phyloP scores from a whole-genome alignment of 2,113 vertebrate species.

The Panthera leo region DNA sequence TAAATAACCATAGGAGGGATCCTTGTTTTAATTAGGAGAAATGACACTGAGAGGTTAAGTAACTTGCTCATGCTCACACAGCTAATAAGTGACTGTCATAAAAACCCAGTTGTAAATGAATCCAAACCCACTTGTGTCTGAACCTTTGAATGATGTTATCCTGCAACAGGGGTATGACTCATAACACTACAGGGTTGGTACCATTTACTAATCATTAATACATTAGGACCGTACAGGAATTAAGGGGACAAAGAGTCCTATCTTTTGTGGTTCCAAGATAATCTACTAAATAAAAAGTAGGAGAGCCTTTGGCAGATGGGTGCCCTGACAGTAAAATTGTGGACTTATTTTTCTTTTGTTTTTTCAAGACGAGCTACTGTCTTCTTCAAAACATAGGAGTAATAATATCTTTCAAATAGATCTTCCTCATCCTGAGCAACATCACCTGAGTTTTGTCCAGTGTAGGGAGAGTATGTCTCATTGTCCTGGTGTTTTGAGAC shows the following conservation, averaged over 20 bases:
- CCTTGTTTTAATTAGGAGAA: constrained; percentile 6
- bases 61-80: neutral
- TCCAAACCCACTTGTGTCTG: neutral
- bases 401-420: neutral
- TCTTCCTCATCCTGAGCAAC: neutral
- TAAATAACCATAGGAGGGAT: neutral
- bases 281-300: neutral
- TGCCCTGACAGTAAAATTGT: neutral
- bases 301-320: neutral
- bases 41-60: neutral
- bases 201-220: neutral
- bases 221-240: neutral
- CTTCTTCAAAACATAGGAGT: neutral
- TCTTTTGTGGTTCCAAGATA: constrained; percentile 12
- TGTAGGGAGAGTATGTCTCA: neutral
- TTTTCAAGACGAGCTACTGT: neutral
- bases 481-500: neutral
- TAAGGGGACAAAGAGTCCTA: neutral
- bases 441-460: neutral
- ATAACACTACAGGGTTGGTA: neutral
- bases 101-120: neutral
- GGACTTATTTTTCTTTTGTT: neutral
- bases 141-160: neutral
- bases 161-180: neutral
- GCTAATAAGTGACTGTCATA: neutral